Conservation (phyloP, 2,888 invertebrate species). For the Eudemis profundana region DNA sequence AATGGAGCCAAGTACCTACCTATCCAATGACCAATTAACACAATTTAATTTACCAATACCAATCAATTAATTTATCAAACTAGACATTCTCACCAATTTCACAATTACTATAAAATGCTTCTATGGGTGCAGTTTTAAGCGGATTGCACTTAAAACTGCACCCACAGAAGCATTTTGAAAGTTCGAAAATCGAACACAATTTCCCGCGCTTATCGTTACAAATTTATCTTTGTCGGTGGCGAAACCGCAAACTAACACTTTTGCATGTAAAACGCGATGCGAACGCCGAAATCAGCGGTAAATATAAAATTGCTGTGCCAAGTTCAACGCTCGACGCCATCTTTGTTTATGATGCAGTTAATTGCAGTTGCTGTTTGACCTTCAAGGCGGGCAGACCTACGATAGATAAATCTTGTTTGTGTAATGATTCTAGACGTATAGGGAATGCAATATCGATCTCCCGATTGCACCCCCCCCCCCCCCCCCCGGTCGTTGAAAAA, state of each 20-base stretch:
- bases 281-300: slow-evolving; percentile 3
- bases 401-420: slow-evolving; percentile 24
- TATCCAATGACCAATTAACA: neutral
- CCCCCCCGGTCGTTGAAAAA: too few species aligned
- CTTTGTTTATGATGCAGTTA: slow-evolving; percentile 35
- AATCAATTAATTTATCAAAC: too few species aligned
- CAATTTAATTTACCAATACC: neutral
- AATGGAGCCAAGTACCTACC: neutral
- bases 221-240: neutral
- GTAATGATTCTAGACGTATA: neutral
- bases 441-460: neutral
- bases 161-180: neutral
- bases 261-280: neutral
- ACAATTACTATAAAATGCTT: too few species aligned
- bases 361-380: slow-evolving; percentile 29
- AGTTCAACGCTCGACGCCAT: slow-evolving; percentile 40
- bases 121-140: too few species aligned
- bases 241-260: slow-evolving; percentile 1
- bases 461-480: too few species aligned
- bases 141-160: too few species aligned
- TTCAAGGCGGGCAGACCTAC: slow-evolving; percentile 31
- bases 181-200: slow-evolving; percentile 29
- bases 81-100: too few species aligned
- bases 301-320: neutral
- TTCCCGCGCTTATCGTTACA: slow-evolving; percentile 28